These are phyloP conservation scores for Rhinella marina DNA, from an alignment of 2,797 vertebrate genomes.

Conservation along the genomic window DNA sequence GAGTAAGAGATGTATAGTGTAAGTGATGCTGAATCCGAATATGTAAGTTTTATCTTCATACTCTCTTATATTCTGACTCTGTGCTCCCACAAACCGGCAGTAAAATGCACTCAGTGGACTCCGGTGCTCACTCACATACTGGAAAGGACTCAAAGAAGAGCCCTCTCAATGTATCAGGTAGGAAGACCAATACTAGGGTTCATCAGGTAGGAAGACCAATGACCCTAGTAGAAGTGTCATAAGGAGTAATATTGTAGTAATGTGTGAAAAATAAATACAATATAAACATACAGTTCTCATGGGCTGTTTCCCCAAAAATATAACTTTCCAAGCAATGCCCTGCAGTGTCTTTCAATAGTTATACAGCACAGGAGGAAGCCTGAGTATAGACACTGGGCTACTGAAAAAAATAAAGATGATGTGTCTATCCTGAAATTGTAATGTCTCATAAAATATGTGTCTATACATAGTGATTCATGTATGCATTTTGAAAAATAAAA, in stretches of 20 bases:
- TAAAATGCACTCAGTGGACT: too few relatives aligned
- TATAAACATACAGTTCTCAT: background rate
- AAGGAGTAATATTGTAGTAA: background rate
- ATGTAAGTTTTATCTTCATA: too few relatives aligned
- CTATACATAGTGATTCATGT: background rate
- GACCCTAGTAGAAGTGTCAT: background rate
- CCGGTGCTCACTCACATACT: too few relatives aligned
- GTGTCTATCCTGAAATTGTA: background rate
- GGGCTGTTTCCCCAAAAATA: background rate
- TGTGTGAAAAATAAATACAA: background rate
- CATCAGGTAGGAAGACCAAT: background rate
- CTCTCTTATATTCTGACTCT: too few relatives aligned
- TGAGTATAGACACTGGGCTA: background rate
- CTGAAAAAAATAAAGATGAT: background rate
- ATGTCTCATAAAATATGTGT: background rate
- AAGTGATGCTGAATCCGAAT: too few relatives aligned
- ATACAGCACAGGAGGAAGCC: constrained; percentile 1
- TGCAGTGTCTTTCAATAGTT: background rate
- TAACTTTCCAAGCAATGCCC: background rate
- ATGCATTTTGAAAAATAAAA: background rate
- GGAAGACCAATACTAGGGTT: background rate
- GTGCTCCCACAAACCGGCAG: too few relatives aligned
- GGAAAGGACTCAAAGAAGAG: too few relatives aligned
- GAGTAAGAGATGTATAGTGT: too few relatives aligned
- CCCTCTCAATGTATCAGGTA: too few relatives aligned